phyloP scores from a whole-genome alignment of 1,140 invertebrate species.

The Dysdera silvatica region DNA sequence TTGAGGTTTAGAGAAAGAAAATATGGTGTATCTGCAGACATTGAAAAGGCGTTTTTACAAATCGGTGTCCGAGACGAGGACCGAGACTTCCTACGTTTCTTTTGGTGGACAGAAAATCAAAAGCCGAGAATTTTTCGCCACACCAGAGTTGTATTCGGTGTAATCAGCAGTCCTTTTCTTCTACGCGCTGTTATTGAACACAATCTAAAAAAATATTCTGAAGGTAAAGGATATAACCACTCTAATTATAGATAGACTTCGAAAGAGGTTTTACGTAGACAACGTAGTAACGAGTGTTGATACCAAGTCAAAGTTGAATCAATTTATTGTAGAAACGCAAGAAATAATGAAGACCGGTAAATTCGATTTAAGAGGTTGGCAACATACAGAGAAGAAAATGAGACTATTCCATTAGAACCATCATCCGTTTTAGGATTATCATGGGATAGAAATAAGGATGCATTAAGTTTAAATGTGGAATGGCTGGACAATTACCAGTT shows the following conservation, averaged over 20 bases:
- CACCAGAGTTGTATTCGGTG: background rate
- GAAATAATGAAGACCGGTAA: background rate
- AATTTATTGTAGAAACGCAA: background rate
- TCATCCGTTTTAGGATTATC: too few species aligned
- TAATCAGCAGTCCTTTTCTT: background rate
- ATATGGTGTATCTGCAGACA: slow-evolving; percentile 38
- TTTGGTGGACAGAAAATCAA: background rate
- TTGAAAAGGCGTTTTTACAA: background rate
- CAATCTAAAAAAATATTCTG: background rate
- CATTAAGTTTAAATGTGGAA: too few species aligned
- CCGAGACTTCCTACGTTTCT: background rate
- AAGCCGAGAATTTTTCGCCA: background rate
- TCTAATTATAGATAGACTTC: background rate
- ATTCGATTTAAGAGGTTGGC: background rate
- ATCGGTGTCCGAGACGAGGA: background rate
- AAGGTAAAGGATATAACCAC: background rate
- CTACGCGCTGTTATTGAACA: background rate
- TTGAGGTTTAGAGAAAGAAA: slow-evolving; percentile 39
- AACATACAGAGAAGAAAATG: background rate
- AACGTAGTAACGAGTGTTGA: background rate
- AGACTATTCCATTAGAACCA: too few species aligned
- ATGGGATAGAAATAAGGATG: too few species aligned
- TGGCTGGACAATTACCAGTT: too few species aligned
- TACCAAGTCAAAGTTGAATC: background rate
- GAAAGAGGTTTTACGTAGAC: background rate